A percentile compares a stretch with the other conserved stretches of the same genome.
These are phyloP conservation scores for Cephus runcator DNA, from an alignment of 2,888 invertebrate genomes.

Conservation along the genomic window DNA sequence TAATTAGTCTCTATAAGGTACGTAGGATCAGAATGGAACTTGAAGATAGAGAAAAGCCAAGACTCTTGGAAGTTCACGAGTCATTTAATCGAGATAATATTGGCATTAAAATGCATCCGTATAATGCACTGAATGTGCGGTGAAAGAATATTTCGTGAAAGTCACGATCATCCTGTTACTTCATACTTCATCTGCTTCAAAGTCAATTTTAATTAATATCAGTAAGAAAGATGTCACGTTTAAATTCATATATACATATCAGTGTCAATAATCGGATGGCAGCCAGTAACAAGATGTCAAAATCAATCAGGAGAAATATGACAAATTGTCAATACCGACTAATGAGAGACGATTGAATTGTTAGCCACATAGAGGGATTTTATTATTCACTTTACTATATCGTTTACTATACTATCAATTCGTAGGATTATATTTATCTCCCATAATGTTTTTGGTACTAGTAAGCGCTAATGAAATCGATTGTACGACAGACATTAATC, in stretches of 20 bases:
- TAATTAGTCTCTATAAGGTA: not conserved
- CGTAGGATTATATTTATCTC: too few species aligned
- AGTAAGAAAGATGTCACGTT: not conserved
- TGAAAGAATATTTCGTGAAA: not conserved
- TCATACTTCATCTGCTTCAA: not conserved
- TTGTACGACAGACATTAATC: not conserved
- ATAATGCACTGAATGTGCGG: not conserved
- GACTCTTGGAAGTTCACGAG: conserved; percentile 13
- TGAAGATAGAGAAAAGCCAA: not conserved
- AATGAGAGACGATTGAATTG: not conserved
- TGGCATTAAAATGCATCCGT: not conserved
- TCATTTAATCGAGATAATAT: conserved; percentile 22
- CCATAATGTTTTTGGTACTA: too few species aligned
- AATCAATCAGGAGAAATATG: not conserved
- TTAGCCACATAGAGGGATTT: not conserved
- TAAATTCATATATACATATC: not conserved
- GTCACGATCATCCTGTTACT: not conserved
- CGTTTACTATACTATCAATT: not conserved
- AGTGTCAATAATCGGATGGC: not conserved
- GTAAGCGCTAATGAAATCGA: not conserved
- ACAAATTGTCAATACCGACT: not conserved
- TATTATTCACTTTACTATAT: not conserved
- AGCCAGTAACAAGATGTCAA: not conserved
- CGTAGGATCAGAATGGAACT: not conserved
- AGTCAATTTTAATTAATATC: not conserved